phyloP scores from a whole-genome alignment of 37 sponge, comb jelly and placozoan species.

The Eunapius fragilis region DNA sequence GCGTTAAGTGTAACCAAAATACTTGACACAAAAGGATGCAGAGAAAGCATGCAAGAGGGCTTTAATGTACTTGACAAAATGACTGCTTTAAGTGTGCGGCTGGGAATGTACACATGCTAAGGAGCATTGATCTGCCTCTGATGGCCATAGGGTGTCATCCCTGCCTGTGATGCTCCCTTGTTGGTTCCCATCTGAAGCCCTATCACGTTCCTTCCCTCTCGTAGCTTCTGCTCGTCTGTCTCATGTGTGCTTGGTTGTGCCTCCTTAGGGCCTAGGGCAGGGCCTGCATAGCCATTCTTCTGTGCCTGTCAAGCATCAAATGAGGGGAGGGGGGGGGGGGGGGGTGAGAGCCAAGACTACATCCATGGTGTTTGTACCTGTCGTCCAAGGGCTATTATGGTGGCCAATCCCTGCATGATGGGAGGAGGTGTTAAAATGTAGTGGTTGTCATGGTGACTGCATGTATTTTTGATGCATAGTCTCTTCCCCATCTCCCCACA shows the following conservation, averaged over 20 bases:
- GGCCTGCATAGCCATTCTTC: constrained; percentile 56
- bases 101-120: no score
- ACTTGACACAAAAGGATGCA: not conserved
- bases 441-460: no score
- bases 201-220: constrained; percentile 47
- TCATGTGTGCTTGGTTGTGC: constrained; percentile 55
- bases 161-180: constrained; percentile 51
- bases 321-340: no score
- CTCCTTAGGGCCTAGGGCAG: constrained; percentile 59
- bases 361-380: not conserved
- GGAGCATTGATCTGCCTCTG: constrained; percentile 43
- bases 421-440: not conserved
- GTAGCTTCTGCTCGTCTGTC: constrained; percentile 35
- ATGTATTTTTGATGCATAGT: no score
- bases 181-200: constrained; percentile 78
- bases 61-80: no score
- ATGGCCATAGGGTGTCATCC: constrained; percentile 64
- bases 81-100: no score
- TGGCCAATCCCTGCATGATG: constrained; percentile 36
- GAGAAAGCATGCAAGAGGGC: no score
- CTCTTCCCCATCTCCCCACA: not conserved
- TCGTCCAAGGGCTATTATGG: constrained; percentile 56
- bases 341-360: not conserved
- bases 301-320: constrained; percentile 46
- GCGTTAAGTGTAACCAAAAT: not conserved